A percentile compares a stretch with the other conserved stretches of the same genome.
Evolutionary conservation across 2,888 invertebrate genomes (phyloP).

Genomic region (Bedellia somnulentella): DNA sequence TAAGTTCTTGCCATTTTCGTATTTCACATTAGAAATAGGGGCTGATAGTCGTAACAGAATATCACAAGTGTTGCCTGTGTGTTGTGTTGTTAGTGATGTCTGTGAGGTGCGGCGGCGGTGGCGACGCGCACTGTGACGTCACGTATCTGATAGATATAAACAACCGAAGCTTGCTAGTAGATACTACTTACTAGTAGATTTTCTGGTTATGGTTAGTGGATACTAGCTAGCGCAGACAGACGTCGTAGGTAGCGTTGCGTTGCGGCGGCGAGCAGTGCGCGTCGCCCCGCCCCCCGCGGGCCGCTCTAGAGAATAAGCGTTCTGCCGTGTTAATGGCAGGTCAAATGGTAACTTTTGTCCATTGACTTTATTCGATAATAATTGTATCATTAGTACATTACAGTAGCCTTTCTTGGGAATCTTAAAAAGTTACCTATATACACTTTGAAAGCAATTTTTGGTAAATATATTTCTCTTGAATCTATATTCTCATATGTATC

Average conservation of each 20-base stretch:
- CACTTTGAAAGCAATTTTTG: constrained; percentile 52
- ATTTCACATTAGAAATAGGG: constrained; percentile 50
- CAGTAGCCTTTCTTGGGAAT: constrained; percentile 59
- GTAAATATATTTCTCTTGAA: constrained; percentile 59
- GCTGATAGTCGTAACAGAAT: constrained; percentile 53
- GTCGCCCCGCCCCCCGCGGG: constrained; percentile 37
- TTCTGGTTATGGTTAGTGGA: no score
- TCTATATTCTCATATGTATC: constrained; percentile 59
- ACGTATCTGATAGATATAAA: no score
- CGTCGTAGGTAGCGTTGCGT: no score
- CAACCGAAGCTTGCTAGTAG: no score
- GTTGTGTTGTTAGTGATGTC: constrained; percentile 49
- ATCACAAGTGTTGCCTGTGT: constrained; percentile 49
- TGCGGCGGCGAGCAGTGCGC: no score
- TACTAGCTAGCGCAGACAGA: no score
- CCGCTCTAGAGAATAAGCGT: constrained; percentile 54
- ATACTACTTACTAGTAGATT: no score
- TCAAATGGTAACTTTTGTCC: constrained; percentile 60
- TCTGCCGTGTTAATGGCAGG: constrained; percentile 49
- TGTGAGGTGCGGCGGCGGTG: constrained; percentile 37
- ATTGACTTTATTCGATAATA: constrained; percentile 60
- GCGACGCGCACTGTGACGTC: no score
- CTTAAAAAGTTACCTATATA: constrained; percentile 61
- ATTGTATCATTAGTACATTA: constrained; percentile 62
- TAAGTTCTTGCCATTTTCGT: constrained; percentile 58